Base-by-base conservation (phyloP, 2,888 invertebrate genomes). In the Drosophila neotestacea region DNA sequence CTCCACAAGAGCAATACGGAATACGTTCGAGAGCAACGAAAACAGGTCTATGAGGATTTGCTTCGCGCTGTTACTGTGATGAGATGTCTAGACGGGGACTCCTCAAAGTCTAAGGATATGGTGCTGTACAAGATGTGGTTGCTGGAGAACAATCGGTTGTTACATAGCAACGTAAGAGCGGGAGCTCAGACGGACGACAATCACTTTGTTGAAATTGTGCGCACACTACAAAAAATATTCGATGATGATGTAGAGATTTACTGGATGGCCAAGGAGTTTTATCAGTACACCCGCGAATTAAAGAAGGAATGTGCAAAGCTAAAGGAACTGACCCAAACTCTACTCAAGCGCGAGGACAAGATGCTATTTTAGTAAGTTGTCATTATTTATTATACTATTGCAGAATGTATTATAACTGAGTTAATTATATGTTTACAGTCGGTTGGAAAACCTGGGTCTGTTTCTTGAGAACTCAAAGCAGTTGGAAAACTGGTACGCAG, bases 41-140 rank as follows among this genome's bases (percentile, higher is more conserved):
- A 67, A 0, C 74, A 87, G 38, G 96, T 97, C 5, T 97, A 95
- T 90, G 94, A 95, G 36, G 96, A 97, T 90, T 92, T 97, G 28
- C 90, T 94, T 11, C 94, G 95, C 82, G 96, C 96, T 0, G 94
- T 96, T 0, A 94, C 94, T 59, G 94, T 95, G 63, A 94, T 97
- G 91, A 94, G 95, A 70, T 93, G 95, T 56, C 93, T 95, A 0
- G 95, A 95, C 52, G 93, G 95, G 0, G 95, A 95, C 54, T 36
- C 66, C 0, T 93, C 94, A 64, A 94, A 93, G 22, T 94, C 95
- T 0, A 94, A 95, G 75, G 93, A 95, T 65, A 94, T 95, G 86
- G 93, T 96, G n/a, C 94, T 96, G 78, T 93, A 96, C 52, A 94
- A 95, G 28, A 96, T 98, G 96, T 97, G 96, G 95, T 92, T 97